Conservation (phyloP, 37 sponge, comb jelly and placozoan genomes). For the Petrosia ficiformis region DNA sequence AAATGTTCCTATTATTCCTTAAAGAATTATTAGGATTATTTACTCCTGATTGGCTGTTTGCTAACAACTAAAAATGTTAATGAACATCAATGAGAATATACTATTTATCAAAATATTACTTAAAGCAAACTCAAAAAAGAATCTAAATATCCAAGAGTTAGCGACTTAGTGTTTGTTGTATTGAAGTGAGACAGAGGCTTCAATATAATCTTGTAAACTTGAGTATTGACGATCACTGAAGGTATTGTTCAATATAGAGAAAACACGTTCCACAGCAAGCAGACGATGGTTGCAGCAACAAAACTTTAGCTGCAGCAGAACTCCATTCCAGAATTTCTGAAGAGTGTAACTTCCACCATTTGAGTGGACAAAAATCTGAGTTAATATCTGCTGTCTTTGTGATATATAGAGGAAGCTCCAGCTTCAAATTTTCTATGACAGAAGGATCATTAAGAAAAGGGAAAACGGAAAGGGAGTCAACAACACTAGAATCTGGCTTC, state of each 20-base stretch:
- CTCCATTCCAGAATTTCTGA: background rate
- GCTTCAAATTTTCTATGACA: background rate
- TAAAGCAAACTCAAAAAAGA: background rate
- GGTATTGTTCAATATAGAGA: slow-evolving; percentile 2
- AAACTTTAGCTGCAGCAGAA: background rate
- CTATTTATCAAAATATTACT: too few relatives aligned
- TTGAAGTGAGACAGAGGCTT: slow-evolving; percentile 12
- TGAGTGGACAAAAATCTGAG: background rate
- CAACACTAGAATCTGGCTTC: background rate
- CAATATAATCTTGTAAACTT: slow-evolving; percentile 10
- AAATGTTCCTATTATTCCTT: background rate
- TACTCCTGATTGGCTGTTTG: too few relatives aligned
- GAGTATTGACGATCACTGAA: slow-evolving; percentile 5
- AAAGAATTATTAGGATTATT: too few relatives aligned
- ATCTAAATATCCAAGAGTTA: background rate
- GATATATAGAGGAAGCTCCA: slow-evolving; percentile 15
- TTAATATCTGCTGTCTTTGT: slow-evolving; percentile 1
- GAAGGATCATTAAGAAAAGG: slow-evolving; percentile 7
- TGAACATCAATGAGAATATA: too few relatives aligned
- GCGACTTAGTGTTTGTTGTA: background rate
- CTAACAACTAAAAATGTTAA: too few relatives aligned
- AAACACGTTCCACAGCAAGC: slow-evolving; percentile 19
- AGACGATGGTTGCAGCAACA: slow-evolving; percentile 16
- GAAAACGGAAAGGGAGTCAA: slow-evolving; percentile 4
- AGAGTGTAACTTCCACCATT: background rate